Evolutionary conservation across 2,888 invertebrate genomes (phyloP).

Genomic region (Magallana nippona): DNA sequence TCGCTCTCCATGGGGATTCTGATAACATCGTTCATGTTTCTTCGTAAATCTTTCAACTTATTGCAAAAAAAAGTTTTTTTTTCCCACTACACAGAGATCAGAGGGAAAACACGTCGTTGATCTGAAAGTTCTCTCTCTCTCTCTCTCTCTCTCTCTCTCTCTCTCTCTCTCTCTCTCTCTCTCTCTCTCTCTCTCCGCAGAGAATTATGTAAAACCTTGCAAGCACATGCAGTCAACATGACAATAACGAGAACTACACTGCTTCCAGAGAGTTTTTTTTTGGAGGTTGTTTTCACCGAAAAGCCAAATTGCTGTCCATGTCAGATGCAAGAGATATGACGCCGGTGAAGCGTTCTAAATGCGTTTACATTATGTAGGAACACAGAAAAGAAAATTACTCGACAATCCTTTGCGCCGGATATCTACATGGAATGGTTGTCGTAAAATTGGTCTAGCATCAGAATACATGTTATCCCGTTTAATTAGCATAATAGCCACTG

Average conservation of each 20-base stretch:
- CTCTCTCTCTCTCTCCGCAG: not conserved
- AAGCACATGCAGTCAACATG: not conserved
- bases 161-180: not conserved
- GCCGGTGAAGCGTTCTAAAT: not conserved
- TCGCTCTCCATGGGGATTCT: not conserved
- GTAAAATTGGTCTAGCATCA: too few species aligned
- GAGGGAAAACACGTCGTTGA: not conserved
- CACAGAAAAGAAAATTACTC: not conserved
- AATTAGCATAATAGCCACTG: too few species aligned
- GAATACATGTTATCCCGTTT: too few species aligned
- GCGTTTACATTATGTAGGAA: not conserved
- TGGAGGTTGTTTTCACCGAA: not conserved
- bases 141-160: not conserved
- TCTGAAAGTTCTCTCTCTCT: not conserved
- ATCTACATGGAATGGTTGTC: too few species aligned
- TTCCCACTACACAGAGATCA: not conserved
- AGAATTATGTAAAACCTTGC: too few species aligned
- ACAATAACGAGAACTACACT: not conserved
- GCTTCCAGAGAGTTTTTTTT: not conserved
- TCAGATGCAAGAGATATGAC: constrained; percentile 5
- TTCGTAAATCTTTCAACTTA: constrained; percentile 20
- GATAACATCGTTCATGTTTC: constrained; percentile 3
- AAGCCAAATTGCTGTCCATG: not conserved
- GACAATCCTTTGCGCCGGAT: not conserved
- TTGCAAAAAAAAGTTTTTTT: not conserved